Evolutionary conservation across 2,888 invertebrate genomes (phyloP), one percentile per base, ranked within the genome.

Genomic region (Ariolimax columbianus): DNA sequence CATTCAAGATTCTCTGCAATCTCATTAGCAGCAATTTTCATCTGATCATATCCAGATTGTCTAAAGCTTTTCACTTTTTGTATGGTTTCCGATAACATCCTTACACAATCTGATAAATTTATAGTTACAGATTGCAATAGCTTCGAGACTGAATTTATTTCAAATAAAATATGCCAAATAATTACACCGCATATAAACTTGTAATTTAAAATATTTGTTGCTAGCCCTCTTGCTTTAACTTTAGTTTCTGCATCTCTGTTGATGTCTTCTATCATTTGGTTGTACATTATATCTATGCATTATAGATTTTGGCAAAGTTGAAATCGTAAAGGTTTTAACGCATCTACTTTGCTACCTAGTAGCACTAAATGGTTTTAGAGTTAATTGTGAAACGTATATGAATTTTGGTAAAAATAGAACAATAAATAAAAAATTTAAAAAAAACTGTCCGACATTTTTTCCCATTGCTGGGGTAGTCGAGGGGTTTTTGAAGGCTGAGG

Each of bases 11-110:
- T 66, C 66, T 66, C 66, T 23, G 66, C 66, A 66, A 66, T 66
- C 66, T 66, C 30, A 66, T 66, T 66, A 66, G n/a, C 66, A 66
- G 66, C 66, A 66, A 66, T 66, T 66, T 66, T 66, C 30, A 66
- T 66, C 66, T 30, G 55, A 55, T 55, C 55, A 55, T 55, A 55
- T 55, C 55, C 55, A 55, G 55, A 55, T 55, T 55, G 55, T 55
- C 55, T 17, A 55, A 23, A 14, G 17, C 55, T 55, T 55, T 55
- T 55, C 55, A 55, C 55, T 6, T 55, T 55, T 55, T 55, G 55
- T 55, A 55, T 55, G 55, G 55, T 55, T 55, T 55, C 55, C 23
- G 55, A 55, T 55, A 55, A 55, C 55, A 55, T 17, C 55, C 17
- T 55, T 55, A 55, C 55, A 55, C 55, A 55, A 55, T 17, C 55